Evolutionary conservation across 2,797 vertebrate genomes (phyloP).

Genomic region (Threskiornis aethiopicus): DNA sequence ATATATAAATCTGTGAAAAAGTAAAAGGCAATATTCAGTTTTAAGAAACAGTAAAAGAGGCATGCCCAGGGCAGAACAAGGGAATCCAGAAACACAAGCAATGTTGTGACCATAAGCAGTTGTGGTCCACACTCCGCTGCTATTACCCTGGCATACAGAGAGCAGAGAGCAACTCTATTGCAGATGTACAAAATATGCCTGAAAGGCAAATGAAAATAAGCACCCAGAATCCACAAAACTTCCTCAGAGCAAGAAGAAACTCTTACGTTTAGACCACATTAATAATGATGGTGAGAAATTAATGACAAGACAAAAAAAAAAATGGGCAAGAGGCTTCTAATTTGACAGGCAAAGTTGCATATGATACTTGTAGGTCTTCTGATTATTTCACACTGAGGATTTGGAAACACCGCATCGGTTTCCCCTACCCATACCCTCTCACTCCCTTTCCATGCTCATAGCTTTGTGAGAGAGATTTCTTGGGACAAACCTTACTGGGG

Average conservation of each 20-base stretch:
- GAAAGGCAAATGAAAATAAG: not conserved
- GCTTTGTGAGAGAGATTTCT: not conserved
- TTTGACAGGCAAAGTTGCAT: not conserved
- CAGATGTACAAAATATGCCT: not conserved
- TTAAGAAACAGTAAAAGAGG: not conserved
- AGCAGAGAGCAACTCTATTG: not conserved
- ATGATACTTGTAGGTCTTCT: not conserved
- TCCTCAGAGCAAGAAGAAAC: not conserved
- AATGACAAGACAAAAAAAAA: not conserved
- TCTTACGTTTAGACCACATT: not conserved
- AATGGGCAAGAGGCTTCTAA: not conserved
- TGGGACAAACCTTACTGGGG: not conserved
- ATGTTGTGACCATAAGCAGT: not conserved
- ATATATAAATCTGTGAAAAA: not conserved
- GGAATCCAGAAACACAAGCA: not conserved
- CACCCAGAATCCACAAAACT: not conserved
- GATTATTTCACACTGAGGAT: not conserved
- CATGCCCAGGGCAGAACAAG: not conserved
- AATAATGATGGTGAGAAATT: not conserved
- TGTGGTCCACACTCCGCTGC: not conserved
- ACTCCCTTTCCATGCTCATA: not conserved
- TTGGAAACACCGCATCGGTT: not conserved
- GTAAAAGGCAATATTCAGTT: not conserved
- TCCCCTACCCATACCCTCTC: not conserved
- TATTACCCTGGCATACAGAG: not conserved